Evolutionary conservation across 2,797 vertebrate genomes (phyloP).

Genomic region (Sebastolobus altivelis): DNA sequence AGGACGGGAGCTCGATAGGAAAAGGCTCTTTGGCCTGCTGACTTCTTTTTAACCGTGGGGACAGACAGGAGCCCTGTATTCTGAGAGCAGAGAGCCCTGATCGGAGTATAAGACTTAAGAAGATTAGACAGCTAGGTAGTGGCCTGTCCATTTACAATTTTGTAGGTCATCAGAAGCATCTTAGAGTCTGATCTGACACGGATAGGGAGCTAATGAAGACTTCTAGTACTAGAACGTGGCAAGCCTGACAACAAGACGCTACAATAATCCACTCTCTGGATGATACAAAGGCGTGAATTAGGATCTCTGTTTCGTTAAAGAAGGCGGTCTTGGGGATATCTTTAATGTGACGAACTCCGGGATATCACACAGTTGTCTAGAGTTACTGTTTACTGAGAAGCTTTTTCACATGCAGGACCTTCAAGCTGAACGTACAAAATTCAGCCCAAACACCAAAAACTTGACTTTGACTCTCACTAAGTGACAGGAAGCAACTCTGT

Average conservation of each 20-base stretch:
- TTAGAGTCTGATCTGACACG: not conserved
- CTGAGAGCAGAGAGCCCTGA: not conserved
- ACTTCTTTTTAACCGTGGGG: not conserved
- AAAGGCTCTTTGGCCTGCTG: not conserved
- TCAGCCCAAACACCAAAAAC: not conserved
- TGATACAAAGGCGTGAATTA: not conserved
- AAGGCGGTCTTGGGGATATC: not conserved
- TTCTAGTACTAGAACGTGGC: not conserved
- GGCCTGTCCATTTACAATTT: not conserved
- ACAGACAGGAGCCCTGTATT: not conserved
- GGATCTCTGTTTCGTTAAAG: not conserved
- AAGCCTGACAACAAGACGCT: not conserved
- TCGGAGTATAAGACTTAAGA: not conserved
- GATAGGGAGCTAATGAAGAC: not conserved
- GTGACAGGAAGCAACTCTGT: not conserved
- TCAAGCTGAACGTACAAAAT: not conserved
- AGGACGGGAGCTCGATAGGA: not conserved
- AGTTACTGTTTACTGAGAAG: too few species aligned
- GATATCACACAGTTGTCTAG: too few species aligned
- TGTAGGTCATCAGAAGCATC: not conserved
- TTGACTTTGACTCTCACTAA: not conserved
- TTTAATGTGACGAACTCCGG: too few species aligned
- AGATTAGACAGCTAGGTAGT: not conserved
- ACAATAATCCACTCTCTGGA: not conserved
- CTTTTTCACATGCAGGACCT: not conserved